A percentile compares a stretch with the other conserved stretches of the same genome.
phyloP scores from a whole-genome alignment of 1,140 invertebrate genomes.

The Chironomus striatipennis region DNA sequence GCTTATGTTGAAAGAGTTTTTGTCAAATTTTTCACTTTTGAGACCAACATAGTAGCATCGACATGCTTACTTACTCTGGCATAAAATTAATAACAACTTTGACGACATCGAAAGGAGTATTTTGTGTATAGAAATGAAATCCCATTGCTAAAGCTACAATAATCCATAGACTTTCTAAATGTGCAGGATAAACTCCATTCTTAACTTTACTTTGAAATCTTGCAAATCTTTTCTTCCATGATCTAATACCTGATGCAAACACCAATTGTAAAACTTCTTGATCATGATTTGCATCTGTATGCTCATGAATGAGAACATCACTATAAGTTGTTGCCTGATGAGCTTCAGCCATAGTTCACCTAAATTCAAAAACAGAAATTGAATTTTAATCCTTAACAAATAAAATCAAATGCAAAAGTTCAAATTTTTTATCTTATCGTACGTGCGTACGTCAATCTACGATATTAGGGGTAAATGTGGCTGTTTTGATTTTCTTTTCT shows the following conservation, averaged over 20 bases:
- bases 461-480: too few species aligned
- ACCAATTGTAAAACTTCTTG: conserved; percentile 84
- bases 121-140: conserved; percentile 65
- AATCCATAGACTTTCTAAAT: conserved; percentile 76
- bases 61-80: conserved; percentile 46
- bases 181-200: conserved; percentile 91
- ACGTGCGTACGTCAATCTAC: too few species aligned
- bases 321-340: conserved; percentile 96
- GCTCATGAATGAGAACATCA: conserved; percentile 94
- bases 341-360: conserved; percentile 84
- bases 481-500: too few species aligned
- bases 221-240: conserved; percentile 86
- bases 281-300: conserved; percentile 94
- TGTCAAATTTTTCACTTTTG: too few species aligned
- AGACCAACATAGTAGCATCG: too few species aligned
- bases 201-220: conserved; percentile 63
- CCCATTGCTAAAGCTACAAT: conserved; percentile 48
- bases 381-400: too few species aligned
- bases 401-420: too few species aligned
- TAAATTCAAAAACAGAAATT: neutral
- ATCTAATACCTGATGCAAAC: conserved; percentile 83
- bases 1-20: too few species aligned
- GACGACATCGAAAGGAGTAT: conserved; percentile 66
- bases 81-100: conserved; percentile 52
- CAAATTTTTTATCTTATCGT: too few species aligned